Percentiles rank a stretch among this genome's conserved stretches.
Conservation (phyloP, 1,140 invertebrate genomes). For the Triops longicaudatus region DNA sequence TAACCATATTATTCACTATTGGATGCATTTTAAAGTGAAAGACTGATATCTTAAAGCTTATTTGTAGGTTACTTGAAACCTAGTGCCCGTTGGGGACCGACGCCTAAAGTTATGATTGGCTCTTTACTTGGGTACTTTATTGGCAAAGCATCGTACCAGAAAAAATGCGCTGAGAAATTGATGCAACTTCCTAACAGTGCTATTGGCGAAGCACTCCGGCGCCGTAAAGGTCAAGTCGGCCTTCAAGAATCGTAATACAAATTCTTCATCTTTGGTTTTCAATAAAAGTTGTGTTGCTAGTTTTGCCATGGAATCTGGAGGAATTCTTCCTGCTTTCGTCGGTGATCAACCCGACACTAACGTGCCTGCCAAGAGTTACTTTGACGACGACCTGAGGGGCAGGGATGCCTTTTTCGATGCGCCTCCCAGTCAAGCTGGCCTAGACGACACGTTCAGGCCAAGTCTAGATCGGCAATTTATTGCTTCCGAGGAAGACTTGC, state of each 20-base stretch:
- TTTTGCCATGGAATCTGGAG: slow-evolving; percentile 18
- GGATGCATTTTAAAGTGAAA: slow-evolving; percentile 4
- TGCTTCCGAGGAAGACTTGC: slow-evolving; percentile 18
- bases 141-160: slow-evolving; percentile 65
- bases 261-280: not conserved
- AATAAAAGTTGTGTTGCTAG: not conserved
- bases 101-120: slow-evolving; percentile 54
- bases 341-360: not conserved
- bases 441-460: slow-evolving; percentile 25
- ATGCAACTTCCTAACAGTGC: slow-evolving; percentile 57
- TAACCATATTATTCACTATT: slow-evolving; percentile 7
- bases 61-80: slow-evolving; percentile 45
- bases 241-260: slow-evolving; percentile 25
- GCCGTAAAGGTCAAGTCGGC: slow-evolving; percentile 19
- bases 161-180: slow-evolving; percentile 60
- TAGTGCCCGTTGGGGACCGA: slow-evolving; percentile 51
- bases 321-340: not conserved
- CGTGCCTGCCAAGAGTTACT: not conserved
- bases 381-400: not conserved
- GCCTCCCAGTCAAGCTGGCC: slow-evolving; percentile 10
- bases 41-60: not conserved
- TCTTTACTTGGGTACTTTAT: slow-evolving; percentile 60
- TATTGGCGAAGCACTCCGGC: slow-evolving; percentile 35
- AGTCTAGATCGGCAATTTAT: not conserved
- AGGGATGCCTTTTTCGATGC: slow-evolving; percentile 23